Base-by-base conservation (phyloP, 2,888 invertebrate genomes). In the Leptinotarsa juncta region DNA sequence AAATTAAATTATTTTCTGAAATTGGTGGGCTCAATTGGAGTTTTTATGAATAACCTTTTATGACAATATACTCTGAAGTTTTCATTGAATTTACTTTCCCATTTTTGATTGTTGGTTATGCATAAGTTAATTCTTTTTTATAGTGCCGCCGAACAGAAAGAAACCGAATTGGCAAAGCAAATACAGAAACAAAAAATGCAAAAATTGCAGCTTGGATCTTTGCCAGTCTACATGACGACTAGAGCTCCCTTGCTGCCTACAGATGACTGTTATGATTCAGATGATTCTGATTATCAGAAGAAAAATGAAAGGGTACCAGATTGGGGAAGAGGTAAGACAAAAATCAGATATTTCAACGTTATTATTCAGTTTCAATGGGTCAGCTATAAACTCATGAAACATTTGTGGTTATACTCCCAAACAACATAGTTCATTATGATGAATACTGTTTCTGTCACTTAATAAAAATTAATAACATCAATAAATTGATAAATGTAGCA, bases 181-280 rank as follows among this genome's bases (percentile, higher is more conserved):
- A 71, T 53, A 18, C 53, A 67, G 20, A 79, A 78, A 55, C 66
- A 74, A 53, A 85, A 81, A 81, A 83, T 76, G 81, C 90, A 87
- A 84, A 78, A 76, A 68, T 18, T 67, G 15, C 70, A 76, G 55
- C 68, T 66, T 62, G 77, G 89, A 84, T 83, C 89, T 85, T 73
- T 78, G 23, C 85, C 84, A 16, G 77, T 83, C 49, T 84, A 86
- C 68, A 78, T 86, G 16, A 79, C 68, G 14, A 73, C 79, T 5
- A 75, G 86, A 70, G 87, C 89, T 16, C 91, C 91, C 0, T 87
- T 86, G 12, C 86, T 91, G 85, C 91, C 91, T 85, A 85, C 85
- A 3, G 89, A 89, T 55, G 91, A 91, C 53, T 91, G 91, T 87
- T 90, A 91, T 78, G 89, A 90, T 86, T 90, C 90, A 0, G 91